Evolutionary conservation across 1,140 invertebrate species (phyloP).

Genomic region (Brachionus plicatilis): DNA sequence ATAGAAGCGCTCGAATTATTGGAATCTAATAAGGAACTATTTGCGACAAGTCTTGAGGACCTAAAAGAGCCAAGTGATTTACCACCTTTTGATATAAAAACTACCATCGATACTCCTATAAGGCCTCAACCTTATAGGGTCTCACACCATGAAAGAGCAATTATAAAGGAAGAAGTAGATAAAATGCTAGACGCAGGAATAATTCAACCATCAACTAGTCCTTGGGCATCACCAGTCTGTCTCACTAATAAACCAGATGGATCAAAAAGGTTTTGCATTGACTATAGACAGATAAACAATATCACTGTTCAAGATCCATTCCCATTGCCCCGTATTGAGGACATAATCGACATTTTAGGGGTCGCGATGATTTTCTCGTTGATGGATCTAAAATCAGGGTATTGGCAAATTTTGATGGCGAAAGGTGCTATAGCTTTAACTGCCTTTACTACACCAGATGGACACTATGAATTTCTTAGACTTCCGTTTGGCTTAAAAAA

Average conservation of each 20-base stretch:
- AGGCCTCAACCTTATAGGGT: not conserved
- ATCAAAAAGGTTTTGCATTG: slow-evolving; percentile 52
- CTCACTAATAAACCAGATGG: slow-evolving; percentile 56
- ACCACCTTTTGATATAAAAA: not conserved
- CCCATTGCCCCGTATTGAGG: not conserved
- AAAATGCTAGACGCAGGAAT: slow-evolving; percentile 18
- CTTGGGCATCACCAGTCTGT: slow-evolving; percentile 42
- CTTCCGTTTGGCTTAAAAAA: slow-evolving; percentile 43
- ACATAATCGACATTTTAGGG: not conserved
- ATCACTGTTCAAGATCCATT: not conserved
- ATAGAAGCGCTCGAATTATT: too few species aligned
- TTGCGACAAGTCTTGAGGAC: not conserved
- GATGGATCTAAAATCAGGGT: slow-evolving; percentile 16
- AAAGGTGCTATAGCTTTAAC: not conserved
- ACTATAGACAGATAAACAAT: slow-evolving; percentile 50
- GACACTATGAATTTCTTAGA: slow-evolving; percentile 1
- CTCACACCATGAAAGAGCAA: not conserved
- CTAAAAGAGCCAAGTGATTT: not conserved
- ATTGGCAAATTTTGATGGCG: not conserved
- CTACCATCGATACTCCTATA: slow-evolving; percentile 14
- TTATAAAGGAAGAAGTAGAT: not conserved
- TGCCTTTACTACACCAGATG: not conserved
- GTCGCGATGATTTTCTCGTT: not conserved
- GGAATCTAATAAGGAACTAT: not conserved
- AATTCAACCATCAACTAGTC: not conserved